phyloP scores from a whole-genome alignment of 1,140 invertebrate genomes.

The Pseudoatta argentina region DNA sequence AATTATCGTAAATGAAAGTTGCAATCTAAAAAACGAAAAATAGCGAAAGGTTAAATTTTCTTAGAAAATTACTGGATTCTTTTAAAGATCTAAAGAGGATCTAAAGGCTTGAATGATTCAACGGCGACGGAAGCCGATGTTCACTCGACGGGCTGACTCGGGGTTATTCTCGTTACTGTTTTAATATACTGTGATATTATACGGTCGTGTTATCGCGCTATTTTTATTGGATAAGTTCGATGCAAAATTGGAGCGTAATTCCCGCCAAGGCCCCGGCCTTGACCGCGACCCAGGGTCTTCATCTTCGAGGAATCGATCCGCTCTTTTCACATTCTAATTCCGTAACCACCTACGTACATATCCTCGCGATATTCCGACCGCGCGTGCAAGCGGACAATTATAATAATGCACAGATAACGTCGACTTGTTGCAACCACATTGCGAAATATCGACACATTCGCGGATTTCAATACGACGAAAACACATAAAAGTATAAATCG shows the following conservation, averaged over 20 bases:
- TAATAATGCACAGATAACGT: slow-evolving; percentile 66
- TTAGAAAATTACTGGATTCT: not conserved
- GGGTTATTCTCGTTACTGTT: slow-evolving; percentile 40
- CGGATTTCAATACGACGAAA: not conserved
- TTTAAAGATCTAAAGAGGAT: no score
- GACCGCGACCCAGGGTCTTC: slow-evolving; percentile 82
- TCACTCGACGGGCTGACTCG: not conserved
- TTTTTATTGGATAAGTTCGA: slow-evolving; percentile 66
- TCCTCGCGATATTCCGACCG: slow-evolving; percentile 44
- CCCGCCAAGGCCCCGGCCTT: slow-evolving; percentile 77
- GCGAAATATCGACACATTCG: not conserved
- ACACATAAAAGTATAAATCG: not conserved
- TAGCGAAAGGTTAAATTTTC: not conserved
- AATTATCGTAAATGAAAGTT: not conserved
- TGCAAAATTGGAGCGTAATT: slow-evolving; percentile 64
- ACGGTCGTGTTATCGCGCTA: slow-evolving; percentile 39
- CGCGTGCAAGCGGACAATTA: slow-evolving; percentile 30
- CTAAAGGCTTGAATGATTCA: slow-evolving; percentile 10
- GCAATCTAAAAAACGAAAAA: not conserved
- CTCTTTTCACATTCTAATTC: slow-evolving; percentile 71
- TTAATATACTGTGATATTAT: slow-evolving; percentile 36
- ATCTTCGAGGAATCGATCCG: slow-evolving; percentile 80
- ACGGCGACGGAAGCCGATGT: slow-evolving; percentile 30
- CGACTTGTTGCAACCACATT: slow-evolving; percentile 63
- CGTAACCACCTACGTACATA: slow-evolving; percentile 59